Evolutionary conservation across 2,113 vertebrate species (phyloP), one percentile per base, ranked within the genome.

Genomic region (Trichomycterus rosablanca): DNA sequence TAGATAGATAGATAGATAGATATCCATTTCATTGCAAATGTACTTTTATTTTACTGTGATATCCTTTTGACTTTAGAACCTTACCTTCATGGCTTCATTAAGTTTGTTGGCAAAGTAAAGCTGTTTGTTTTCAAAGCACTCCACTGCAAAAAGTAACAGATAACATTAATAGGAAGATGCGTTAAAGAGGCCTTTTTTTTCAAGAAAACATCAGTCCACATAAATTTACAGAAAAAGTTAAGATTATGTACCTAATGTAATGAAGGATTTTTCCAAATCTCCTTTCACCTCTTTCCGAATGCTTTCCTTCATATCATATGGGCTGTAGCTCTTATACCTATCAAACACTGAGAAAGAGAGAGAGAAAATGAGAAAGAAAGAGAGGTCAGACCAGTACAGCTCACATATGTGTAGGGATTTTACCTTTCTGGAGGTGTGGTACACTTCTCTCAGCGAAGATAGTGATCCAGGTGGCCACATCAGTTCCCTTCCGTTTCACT

Each of bases 101-200:
- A 98, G 88, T 67, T 86, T 88, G 66, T 85, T 91, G 1, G 95
- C 94, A 75, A 98, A 98, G 74, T 89, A 99, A 60, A 93, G 83
- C 53, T 92, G 93, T 71, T 95, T 97, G 86, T 94, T 99, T 84
- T 98, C 91, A 76, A 97, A 90, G 76, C 94, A 95, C 72, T 95
- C 87, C 23, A 97, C 96, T 99, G 81, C 16, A 78, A 28, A 73
- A 72, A 18, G 19, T 50, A 1, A 73, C 48, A 70, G 43, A 28
- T n/a, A n/a, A n/a, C n/a, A n/a, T n/a, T n/a, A n/a, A n/a, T n/a
- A n/a, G n/a, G n/a, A n/a, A n/a, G n/a, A n/a, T 15, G 8, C 4
- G 43, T n/a, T 9, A 15, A 18, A 37, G 37, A 51, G 37, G 26
- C 7, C 26, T 4, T 30, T 7, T 30, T 30, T 7, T 30, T 30